phyloP scores from a whole-genome alignment of 1,140 invertebrate genomes.

The Drosophila athabasca region DNA sequence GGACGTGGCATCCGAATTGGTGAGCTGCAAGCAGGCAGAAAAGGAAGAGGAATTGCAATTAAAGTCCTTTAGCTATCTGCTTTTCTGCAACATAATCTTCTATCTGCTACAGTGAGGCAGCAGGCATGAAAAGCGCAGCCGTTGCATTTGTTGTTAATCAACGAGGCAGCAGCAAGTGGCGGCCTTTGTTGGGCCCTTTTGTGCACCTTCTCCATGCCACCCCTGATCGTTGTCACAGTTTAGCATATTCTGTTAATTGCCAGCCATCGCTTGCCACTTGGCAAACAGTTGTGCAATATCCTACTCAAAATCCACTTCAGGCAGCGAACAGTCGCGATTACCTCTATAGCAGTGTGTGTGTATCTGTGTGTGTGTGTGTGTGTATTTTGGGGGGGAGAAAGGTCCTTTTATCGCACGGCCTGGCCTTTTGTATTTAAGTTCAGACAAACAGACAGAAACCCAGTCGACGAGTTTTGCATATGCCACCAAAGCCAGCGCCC shows the following conservation, averaged over 20 bases:
- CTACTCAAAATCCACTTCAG: slow-evolving; percentile 61
- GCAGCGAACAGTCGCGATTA: slow-evolving; percentile 58
- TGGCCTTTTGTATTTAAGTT: slow-evolving; percentile 69
- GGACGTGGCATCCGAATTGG: slow-evolving; percentile 86
- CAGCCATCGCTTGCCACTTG: slow-evolving; percentile 61
- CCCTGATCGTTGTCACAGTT: slow-evolving; percentile 49
- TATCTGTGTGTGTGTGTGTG: slow-evolving; percentile 42
- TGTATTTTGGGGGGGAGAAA: slow-evolving; percentile 14
- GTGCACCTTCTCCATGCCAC: not conserved
- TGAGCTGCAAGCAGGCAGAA: slow-evolving; percentile 84
- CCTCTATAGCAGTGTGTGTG: slow-evolving; percentile 24
- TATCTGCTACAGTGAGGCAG: not conserved
- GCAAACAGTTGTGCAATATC: slow-evolving; percentile 57
- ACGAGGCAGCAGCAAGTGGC: slow-evolving; percentile 21
- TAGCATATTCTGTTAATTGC: slow-evolving; percentile 65
- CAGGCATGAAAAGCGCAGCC: slow-evolving; percentile 24
- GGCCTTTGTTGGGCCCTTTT: not conserved
- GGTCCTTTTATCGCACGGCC: slow-evolving; percentile 55
- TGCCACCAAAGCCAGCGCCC: slow-evolving; percentile 44
- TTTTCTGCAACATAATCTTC: too few species aligned
- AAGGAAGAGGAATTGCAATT: not conserved
- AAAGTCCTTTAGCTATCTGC: too few species aligned
- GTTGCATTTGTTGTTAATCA: slow-evolving; percentile 42
- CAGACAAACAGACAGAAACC: slow-evolving; percentile 37
- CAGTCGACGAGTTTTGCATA: slow-evolving; percentile 63